Percentiles rank a stretch among this genome's conserved stretches.
phyloP scores from a whole-genome alignment of 2,888 invertebrate genomes.

The Lomographa bimaculata region DNA sequence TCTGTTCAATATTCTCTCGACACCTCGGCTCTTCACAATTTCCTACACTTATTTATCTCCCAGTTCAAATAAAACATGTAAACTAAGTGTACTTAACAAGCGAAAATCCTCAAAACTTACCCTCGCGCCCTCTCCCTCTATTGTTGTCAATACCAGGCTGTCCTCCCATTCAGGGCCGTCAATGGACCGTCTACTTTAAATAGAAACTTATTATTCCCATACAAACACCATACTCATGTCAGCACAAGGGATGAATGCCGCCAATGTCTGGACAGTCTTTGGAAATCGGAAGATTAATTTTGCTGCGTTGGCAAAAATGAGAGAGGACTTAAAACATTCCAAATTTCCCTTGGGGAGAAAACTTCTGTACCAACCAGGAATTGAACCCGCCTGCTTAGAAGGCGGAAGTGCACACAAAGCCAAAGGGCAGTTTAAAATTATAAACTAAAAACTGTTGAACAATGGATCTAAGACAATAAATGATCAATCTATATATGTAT shows the following conservation, averaged over 20 bases:
- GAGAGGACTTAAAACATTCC: too few relatives aligned
- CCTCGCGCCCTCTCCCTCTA: constrained; percentile 33
- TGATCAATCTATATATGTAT: too few relatives aligned
- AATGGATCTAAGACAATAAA: too few relatives aligned
- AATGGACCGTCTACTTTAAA: constrained; percentile 43
- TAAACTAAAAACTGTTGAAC: too few relatives aligned
- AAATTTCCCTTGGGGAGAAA: too few relatives aligned
- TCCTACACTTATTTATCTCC: too few relatives aligned
- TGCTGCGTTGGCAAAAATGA: background rate
- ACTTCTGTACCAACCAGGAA: too few relatives aligned
- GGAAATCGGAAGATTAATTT: constrained; percentile 18
- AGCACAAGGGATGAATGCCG: constrained; percentile 20
- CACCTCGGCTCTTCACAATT: too few relatives aligned
- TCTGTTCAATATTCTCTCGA: too few relatives aligned
- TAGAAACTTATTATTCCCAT: constrained; percentile 48
- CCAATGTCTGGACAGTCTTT: constrained; percentile 10
- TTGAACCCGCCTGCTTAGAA: too few relatives aligned
- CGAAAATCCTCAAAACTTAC: constrained; percentile 27
- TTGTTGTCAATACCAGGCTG: constrained; percentile 38
- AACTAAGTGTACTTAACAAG: constrained; percentile 30
- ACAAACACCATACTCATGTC: constrained; percentile 27
- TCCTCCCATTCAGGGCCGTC: constrained; percentile 24
- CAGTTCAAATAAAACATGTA: constrained; percentile 26
- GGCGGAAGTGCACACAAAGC: too few relatives aligned
- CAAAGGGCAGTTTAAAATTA: too few relatives aligned